A percentile compares a stretch with the other conserved stretches of the same genome.
phyloP scores from a whole-genome alignment of 37 sponge, comb jelly and placozoan species.

The Spongia lamella region DNA sequence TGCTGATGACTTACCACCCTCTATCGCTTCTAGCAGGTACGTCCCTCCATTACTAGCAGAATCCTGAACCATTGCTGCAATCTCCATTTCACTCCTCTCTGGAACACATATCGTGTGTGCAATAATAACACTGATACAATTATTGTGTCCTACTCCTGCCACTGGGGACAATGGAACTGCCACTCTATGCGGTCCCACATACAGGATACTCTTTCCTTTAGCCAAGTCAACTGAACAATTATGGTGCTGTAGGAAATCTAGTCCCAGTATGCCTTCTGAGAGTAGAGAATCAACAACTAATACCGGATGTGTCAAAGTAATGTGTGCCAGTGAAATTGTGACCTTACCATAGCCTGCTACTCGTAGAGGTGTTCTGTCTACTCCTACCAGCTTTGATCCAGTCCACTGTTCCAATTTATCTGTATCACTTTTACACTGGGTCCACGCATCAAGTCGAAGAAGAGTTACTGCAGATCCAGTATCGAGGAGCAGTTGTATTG shows the following conservation, averaged over 20 bases:
- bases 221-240: background rate
- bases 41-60: too few relatives aligned
- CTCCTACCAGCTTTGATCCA: background rate
- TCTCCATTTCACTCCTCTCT: too few relatives aligned
- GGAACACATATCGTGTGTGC: too few relatives aligned
- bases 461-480: conserved; percentile 13
- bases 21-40: too few relatives aligned
- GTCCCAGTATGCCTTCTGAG: background rate
- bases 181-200: too few relatives aligned
- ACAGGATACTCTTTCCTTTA: too few relatives aligned
- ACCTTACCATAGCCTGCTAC: too few relatives aligned
- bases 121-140: too few relatives aligned
- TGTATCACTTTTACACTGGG: background rate
- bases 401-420: background rate
- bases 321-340: too few relatives aligned
- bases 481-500: background rate
- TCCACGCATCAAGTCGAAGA: conserved; percentile 1
- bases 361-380: background rate
- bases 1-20: background rate
- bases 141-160: too few relatives aligned
- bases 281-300: background rate
- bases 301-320: background rate
- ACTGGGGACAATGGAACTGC: too few relatives aligned
- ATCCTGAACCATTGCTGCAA: too few relatives aligned
- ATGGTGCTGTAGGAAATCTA: background rate